Evolutionary conservation across 2,113 vertebrate genomes (phyloP), one percentile per base, ranked within the genome.

Genomic region (Hydrochoerus hydrochaeris): DNA sequence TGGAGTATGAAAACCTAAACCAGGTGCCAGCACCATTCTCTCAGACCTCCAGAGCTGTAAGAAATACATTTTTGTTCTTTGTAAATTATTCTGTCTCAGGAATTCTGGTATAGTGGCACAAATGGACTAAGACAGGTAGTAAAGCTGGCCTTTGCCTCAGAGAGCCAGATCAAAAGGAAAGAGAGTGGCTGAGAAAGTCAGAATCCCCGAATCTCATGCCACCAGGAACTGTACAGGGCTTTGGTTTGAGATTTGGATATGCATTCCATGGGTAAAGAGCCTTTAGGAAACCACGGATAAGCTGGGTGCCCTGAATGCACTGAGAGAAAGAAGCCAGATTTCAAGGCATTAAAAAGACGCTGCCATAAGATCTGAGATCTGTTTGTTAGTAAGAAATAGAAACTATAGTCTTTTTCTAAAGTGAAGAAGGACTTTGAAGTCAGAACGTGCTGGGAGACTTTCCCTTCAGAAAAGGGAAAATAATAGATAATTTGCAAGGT

Each of bases 381-480:
- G 10, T 58, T 91, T 73, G 41, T 41, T 44, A 41, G 35, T 32
- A 86, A 86, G 93, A 67, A 44, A 35, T n/a, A 94, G 80, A 62
- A 94, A 38, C n/a, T n/a, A 11, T 26, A 38, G 3, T 32, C 38
- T 88, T 84, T 77, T 60, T 52, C 84, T 75, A 73, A n/a, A 58
- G 58, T 22, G 22, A 71, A 19, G 41, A 94, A 90, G 28, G 35
- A 19, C 28, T 67, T 49, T 60, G 82, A 57, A 26, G 75, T 77
- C 52, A 5, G n/a, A 81, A 19, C 52, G 54, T 49, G 60, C 6
- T 86, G 60, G 49, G 75, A 57, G 41, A 71, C 32, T 95, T 95
- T 81, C 77, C 44, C 77, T 85, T 90, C 28, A 85, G 54, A 52
- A 96, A 46, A 75, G 38, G 44, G 49, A 87, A 83, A 95, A 35